These are phyloP conservation scores for Phyto melanocephala DNA, from an alignment of 2,888 invertebrate genomes.

Conservation along the genomic window DNA sequence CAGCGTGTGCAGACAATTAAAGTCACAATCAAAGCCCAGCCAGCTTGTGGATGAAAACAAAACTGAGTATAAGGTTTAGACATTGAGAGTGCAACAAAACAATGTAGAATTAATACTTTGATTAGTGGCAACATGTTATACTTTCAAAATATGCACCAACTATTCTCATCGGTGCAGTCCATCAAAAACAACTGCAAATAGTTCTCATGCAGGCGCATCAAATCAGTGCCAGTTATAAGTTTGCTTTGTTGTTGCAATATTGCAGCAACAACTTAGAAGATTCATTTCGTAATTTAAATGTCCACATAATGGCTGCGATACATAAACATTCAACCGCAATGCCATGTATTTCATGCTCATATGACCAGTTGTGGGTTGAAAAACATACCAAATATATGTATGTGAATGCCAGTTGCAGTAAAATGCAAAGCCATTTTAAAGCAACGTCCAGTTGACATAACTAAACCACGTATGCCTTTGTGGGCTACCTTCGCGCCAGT, in stretches of 20 bases:
- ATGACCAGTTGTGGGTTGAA: slow-evolving; percentile 65
- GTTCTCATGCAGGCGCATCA: slow-evolving; percentile 71
- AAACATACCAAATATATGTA: slow-evolving; percentile 71
- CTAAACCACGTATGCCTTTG: slow-evolving; percentile 73
- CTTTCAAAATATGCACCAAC: slow-evolving; percentile 46
- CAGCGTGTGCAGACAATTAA: slow-evolving; percentile 72
- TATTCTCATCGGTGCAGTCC: slow-evolving; percentile 64
- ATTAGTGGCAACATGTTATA: slow-evolving; percentile 66
- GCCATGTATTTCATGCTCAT: slow-evolving; percentile 76
- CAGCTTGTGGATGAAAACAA: slow-evolving; percentile 71
- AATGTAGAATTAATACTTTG: slow-evolving; percentile 71
- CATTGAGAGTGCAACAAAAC: slow-evolving; percentile 70
- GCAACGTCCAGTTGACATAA: slow-evolving; percentile 73
- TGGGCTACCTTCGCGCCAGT: slow-evolving; percentile 74
- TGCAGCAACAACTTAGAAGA: slow-evolving; percentile 71
- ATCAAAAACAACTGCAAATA: slow-evolving; percentile 66
- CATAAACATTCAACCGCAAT: slow-evolving; percentile 70
- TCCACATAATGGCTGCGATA: slow-evolving; percentile 69
- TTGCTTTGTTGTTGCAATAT: slow-evolving; percentile 67
- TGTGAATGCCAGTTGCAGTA: slow-evolving; percentile 72
- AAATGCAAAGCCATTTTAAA: slow-evolving; percentile 76
- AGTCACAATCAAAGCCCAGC: slow-evolving; percentile 71
- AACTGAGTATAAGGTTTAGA: slow-evolving; percentile 75
- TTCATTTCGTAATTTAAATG: slow-evolving; percentile 70
- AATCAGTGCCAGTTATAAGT: slow-evolving; percentile 66